phyloP scores from a whole-genome alignment of 2,113 vertebrate species.

The Vireo altiloquus region DNA sequence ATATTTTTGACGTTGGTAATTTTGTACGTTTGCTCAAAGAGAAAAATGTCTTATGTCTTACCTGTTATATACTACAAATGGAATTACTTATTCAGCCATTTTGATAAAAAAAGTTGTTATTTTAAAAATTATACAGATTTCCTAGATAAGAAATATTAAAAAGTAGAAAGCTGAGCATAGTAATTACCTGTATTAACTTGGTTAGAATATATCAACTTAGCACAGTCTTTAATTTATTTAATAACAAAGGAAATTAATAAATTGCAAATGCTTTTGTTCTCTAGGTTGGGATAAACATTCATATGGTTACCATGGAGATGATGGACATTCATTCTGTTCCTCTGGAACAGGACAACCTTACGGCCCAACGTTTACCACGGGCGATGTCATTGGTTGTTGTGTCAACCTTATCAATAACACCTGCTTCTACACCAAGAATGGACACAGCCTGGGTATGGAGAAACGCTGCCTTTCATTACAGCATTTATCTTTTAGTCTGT shows the following conservation, averaged over 20 bases:
- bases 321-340: slow-evolving; percentile 86
- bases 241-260: not conserved
- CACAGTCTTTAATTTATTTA: not conserved
- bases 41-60: not conserved
- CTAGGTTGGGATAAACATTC: slow-evolving; percentile 86
- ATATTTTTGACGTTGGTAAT: not conserved
- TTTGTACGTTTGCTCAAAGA: not conserved
- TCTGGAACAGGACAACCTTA: slow-evolving; percentile 85
- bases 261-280: slow-evolving; percentile 53
- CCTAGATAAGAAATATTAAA: not conserved
- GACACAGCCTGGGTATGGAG: slow-evolving; percentile 83
- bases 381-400: slow-evolving; percentile 85
- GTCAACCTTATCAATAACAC: slow-evolving; percentile 86
- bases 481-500: not conserved
- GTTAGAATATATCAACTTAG: not conserved
- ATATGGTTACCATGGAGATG: slow-evolving; percentile 86
- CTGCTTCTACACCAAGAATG: slow-evolving; percentile 87
- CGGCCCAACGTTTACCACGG: slow-evolving; percentile 83
- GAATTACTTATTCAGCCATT: not conserved
- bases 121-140: not conserved
- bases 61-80: not conserved
- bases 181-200: not conserved
- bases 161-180: not conserved
- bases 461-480: not conserved
- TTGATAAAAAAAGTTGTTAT: not conserved